A percentile compares a stretch with the other conserved stretches of the same genome.
Conservation (phyloP, 1,140 invertebrate species). For the Lasaia peninsularis region DNA sequence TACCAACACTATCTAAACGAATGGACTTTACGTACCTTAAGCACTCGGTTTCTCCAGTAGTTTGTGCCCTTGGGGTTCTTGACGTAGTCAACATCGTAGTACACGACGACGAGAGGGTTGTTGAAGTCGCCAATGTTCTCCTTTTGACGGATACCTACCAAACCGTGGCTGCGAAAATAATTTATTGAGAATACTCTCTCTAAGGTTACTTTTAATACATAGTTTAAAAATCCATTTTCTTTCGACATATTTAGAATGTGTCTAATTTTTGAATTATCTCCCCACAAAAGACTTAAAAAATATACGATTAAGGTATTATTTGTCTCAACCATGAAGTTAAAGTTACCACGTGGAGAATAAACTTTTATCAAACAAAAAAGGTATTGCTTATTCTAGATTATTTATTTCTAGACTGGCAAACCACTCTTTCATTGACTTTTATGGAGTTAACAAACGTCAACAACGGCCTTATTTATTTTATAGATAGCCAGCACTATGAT, state of each 20-base stretch:
- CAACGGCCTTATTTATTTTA: too few species aligned
- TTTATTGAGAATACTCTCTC: background rate
- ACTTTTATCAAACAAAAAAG: too few species aligned
- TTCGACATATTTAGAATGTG: background rate
- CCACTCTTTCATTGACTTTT: too few species aligned
- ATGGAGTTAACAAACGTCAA: too few species aligned
- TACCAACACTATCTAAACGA: background rate
- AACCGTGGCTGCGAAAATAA: slow-evolving; percentile 85
- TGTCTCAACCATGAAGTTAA: too few species aligned
- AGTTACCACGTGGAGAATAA: too few species aligned
- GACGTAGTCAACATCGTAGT: slow-evolving; percentile 96
- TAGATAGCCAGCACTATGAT: too few species aligned
- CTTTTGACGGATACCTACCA: slow-evolving; percentile 92
- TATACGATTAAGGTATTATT: too few species aligned
- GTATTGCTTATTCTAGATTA: too few species aligned
- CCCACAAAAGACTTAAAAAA: too few species aligned
- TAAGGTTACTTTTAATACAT: background rate
- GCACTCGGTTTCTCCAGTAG: slow-evolving; percentile 98
- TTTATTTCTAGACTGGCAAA: too few species aligned
- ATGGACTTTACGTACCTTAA: slow-evolving; percentile 81
- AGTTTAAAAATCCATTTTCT: background rate
- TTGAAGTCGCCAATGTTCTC: slow-evolving; percentile 92
- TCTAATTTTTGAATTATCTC: too few species aligned
- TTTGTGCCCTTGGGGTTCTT: slow-evolving; percentile 99
- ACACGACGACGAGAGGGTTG: slow-evolving; percentile 93